These are phyloP conservation scores for Perccottus glenii DNA, from an alignment of 2,113 vertebrate genomes.

Conservation along the genomic window DNA sequence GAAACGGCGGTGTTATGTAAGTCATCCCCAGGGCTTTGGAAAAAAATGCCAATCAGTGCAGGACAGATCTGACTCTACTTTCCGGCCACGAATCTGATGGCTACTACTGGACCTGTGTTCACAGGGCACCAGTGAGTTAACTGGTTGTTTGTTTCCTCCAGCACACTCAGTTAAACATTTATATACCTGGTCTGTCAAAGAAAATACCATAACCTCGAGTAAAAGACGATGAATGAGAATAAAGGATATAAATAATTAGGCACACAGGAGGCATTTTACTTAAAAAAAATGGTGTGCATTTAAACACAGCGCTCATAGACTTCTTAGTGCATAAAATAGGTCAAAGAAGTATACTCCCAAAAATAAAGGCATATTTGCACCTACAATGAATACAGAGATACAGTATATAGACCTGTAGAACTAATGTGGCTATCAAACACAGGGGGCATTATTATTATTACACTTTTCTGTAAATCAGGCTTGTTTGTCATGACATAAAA, in stretches of 20 bases:
- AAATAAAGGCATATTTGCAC: no score
- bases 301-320: no score
- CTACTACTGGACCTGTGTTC: conserved; percentile 3
- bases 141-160: conserved; percentile 7
- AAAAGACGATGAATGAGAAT: neutral
- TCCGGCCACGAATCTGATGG: conserved; percentile 8
- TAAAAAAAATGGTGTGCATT: neutral
- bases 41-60: conserved; percentile 35
- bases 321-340: no score
- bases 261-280: neutral
- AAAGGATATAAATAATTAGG: conserved; percentile 26
- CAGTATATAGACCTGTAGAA: no score
- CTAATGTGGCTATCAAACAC: no score
- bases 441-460: no score
- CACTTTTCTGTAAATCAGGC: no score
- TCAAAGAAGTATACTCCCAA: no score
- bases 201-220: neutral
- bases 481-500: no score
- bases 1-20: conserved; percentile 25
- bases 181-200: conserved; percentile 18
- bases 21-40: conserved; percentile 34
- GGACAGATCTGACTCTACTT: conserved; percentile 3
- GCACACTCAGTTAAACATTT: conserved; percentile 3
- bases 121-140: conserved; percentile 11
- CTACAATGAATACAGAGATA: no score